Evolutionary conservation across 1,140 invertebrate species (phyloP).

Genomic region (Condylostylus longicornis): DNA sequence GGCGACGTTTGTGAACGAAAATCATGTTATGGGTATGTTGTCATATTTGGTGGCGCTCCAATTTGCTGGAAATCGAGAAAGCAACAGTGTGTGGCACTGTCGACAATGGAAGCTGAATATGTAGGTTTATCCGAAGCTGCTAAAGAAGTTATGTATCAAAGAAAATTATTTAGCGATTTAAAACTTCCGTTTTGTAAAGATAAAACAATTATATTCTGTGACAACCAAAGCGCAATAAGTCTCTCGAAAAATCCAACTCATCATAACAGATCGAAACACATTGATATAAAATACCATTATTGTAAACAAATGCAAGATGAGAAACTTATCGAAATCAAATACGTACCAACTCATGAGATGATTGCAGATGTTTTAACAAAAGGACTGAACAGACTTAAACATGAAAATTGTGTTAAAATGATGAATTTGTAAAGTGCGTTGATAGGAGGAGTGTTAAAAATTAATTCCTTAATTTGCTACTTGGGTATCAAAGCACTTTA

Average conservation of each 20-base stretch:
- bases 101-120: conserved; percentile 15
- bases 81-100: conserved; percentile 12
- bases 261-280: conserved; percentile 10
- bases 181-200: neutral
- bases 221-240: no score
- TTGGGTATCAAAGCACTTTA: no score
- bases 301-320: conserved; percentile 6
- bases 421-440: no score
- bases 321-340: conserved; percentile 7
- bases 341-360: conserved; percentile 11
- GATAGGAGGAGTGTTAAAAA: no score
- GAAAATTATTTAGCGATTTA: conserved; percentile 7
- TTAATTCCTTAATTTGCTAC: no score
- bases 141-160: conserved; percentile 10
- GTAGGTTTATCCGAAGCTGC: conserved; percentile 8
- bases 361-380: conserved; percentile 14
- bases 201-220: conserved; percentile 1
- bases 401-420: no score
- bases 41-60: conserved; percentile 6
- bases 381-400: no score
- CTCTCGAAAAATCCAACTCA: no score
- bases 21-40: conserved; percentile 13
- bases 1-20: conserved; percentile 9
- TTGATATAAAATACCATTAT: conserved; percentile 17
- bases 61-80: conserved; percentile 11